Conservation (phyloP, 2,888 invertebrate genomes). For the Blera fallax region DNA sequence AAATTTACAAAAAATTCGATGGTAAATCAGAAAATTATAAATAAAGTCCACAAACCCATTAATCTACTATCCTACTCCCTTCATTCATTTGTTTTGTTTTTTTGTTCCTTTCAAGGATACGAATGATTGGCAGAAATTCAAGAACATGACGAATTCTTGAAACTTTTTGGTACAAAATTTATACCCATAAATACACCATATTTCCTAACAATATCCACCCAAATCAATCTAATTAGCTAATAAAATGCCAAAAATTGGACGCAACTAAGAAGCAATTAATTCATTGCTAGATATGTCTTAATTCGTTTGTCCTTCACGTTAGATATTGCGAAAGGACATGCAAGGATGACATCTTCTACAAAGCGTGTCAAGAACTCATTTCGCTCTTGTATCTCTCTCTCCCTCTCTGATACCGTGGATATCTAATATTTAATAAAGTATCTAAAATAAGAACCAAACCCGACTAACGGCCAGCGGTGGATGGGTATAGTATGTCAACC, state of each 20-base stretch:
- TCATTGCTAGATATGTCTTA: constrained; percentile 64
- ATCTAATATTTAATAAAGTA: constrained; percentile 69
- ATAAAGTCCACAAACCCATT: neutral
- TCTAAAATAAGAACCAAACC: constrained; percentile 53
- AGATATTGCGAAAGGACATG: constrained; percentile 59
- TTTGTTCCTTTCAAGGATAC: neutral
- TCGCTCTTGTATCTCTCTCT: constrained; percentile 17
- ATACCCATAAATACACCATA: neutral
- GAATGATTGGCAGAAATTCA: neutral
- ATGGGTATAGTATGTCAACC: constrained; percentile 32
- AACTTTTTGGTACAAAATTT: too few species aligned
- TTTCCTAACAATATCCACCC: constrained; percentile 14
- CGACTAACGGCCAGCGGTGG: neutral
- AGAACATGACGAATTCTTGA: too few species aligned
- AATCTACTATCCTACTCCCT: neutral
- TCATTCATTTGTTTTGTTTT: neutral
- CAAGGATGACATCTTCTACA: constrained; percentile 53
- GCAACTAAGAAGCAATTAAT: constrained; percentile 59
- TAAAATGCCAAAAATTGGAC: constrained; percentile 70
- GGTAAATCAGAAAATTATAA: neutral
- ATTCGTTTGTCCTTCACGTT: constrained; percentile 52
- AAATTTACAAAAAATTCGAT: too few species aligned
- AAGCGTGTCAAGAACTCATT: constrained; percentile 66
- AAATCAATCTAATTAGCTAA: constrained; percentile 71
- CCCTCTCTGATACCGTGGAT: constrained; percentile 16